Evolutionary conservation across 2,888 invertebrate species (phyloP).

Genomic region (Hirtodrosophila alboralis): DNA sequence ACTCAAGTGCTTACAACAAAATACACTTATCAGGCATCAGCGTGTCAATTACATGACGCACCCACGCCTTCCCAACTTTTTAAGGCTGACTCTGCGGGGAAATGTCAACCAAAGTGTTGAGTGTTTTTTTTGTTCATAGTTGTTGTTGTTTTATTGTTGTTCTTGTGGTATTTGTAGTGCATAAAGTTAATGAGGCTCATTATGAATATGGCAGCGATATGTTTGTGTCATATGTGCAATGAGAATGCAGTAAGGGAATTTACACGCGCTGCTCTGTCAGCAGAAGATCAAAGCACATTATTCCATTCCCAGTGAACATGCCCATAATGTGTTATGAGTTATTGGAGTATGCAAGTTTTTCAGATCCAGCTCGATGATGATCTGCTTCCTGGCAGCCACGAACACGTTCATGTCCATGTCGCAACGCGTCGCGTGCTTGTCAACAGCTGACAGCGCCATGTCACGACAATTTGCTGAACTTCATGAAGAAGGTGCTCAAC

Average conservation of each 20-base stretch:
- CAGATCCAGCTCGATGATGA: slow-evolving; percentile 41
- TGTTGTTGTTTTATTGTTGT: slow-evolving; percentile 22
- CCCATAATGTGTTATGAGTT: slow-evolving; percentile 75
- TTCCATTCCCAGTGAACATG: slow-evolving; percentile 44
- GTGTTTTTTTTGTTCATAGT: slow-evolving; percentile 47
- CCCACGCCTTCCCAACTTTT: slow-evolving; percentile 21
- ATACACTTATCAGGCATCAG: slow-evolving; percentile 75
- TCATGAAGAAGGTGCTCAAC: slow-evolving; percentile 37
- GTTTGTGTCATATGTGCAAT: slow-evolving; percentile 76
- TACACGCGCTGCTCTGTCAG: slow-evolving; percentile 67
- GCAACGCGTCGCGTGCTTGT: slow-evolving; percentile 68
- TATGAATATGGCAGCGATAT: slow-evolving; percentile 81
- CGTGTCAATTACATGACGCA: slow-evolving; percentile 70
- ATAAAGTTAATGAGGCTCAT: slow-evolving; percentile 80
- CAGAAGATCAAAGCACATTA: slow-evolving; percentile 78
- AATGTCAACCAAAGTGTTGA: slow-evolving; percentile 66
- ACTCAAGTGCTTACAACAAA: slow-evolving; percentile 71
- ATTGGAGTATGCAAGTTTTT: slow-evolving; percentile 45
- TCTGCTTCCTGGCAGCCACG: slow-evolving; percentile 60
- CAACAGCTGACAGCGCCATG: slow-evolving; percentile 82
- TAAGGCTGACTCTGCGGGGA: slow-evolving; percentile 34
- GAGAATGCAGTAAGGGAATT: slow-evolving; percentile 55
- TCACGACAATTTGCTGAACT: slow-evolving; percentile 80
- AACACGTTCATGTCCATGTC: slow-evolving; percentile 21
- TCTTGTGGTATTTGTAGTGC: slow-evolving; percentile 51